A percentile compares a stretch with the other conserved stretches of the same genome.
Conservation (phyloP, 2,113 vertebrate genomes). For the Alosa alosa region DNA sequence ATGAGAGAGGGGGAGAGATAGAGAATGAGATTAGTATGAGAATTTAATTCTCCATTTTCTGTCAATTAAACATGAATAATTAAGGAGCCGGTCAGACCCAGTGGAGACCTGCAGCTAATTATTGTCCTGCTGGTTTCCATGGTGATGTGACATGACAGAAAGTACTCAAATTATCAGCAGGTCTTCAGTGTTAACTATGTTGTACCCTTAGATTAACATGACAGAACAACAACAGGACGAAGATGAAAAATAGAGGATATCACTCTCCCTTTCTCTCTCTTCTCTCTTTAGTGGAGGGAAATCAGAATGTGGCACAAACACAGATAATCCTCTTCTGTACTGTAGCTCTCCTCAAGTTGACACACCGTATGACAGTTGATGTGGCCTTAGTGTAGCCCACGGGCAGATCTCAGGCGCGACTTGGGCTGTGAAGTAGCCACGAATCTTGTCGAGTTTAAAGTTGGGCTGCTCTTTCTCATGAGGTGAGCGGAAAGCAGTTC, state of each 20-base stretch:
- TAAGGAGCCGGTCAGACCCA: not conserved
- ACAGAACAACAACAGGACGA: not conserved
- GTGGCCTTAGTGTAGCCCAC: too few species aligned
- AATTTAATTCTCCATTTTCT: not conserved
- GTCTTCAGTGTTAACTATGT: not conserved
- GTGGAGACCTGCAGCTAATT: not conserved
- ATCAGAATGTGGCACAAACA: too few species aligned
- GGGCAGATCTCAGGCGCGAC: too few species aligned
- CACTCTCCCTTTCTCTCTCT: not conserved
- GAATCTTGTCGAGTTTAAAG: too few species aligned
- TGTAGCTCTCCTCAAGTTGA: too few species aligned
- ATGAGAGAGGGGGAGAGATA: not conserved
- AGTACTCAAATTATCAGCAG: not conserved
- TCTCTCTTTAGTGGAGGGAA: too few species aligned
- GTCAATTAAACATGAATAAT: slow-evolving; percentile 6
- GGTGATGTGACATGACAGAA: not conserved
- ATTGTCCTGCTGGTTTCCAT: not conserved
- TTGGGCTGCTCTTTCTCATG: too few species aligned
- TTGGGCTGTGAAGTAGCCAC: too few species aligned
- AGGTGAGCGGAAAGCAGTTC: too few species aligned
- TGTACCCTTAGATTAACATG: too few species aligned
- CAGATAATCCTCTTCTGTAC: too few species aligned
- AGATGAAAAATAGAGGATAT: not conserved
- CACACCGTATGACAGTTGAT: too few species aligned
- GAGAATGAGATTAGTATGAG: not conserved